These are phyloP conservation scores for Eptesicus fuscus DNA, from an alignment of 2,113 vertebrate genomes.

Conservation along the genomic window DNA sequence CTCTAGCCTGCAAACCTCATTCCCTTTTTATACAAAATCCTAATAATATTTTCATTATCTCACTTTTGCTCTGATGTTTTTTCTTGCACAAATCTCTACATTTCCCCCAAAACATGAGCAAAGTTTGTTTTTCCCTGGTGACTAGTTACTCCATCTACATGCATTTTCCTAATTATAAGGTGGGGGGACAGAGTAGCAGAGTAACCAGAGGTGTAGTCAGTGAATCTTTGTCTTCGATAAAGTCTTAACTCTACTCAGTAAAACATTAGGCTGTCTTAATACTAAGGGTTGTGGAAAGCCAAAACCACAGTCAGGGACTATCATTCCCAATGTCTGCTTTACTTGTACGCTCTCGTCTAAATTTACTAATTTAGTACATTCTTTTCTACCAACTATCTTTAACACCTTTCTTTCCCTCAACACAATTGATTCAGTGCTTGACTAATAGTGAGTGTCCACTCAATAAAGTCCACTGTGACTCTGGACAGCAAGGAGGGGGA, in stretches of 20 bases:
- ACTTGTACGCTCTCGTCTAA: not conserved
- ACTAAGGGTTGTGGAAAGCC: not conserved
- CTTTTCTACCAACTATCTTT: not conserved
- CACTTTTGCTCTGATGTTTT: not conserved
- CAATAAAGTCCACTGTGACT: not conserved
- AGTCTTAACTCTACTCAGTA: not conserved
- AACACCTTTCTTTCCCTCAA: not conserved
- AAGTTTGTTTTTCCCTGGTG: not conserved
- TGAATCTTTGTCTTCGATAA: not conserved
- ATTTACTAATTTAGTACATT: not conserved
- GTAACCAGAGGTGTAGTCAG: not conserved
- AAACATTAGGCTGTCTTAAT: not conserved
- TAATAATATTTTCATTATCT: not conserved
- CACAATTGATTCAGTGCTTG: not conserved
- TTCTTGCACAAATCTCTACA: not conserved
- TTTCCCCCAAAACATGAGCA: not conserved
- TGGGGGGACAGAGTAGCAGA: not conserved
- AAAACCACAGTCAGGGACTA: not conserved
- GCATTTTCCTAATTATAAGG: not conserved
- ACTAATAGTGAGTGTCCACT: too few species aligned
- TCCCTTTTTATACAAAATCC: not conserved
- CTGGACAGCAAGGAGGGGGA: not conserved
- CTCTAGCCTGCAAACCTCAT: accelerated
- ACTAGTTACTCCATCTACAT: not conserved
- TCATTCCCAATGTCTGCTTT: not conserved